Percentiles rank a stretch among this genome's conserved stretches.
These are phyloP conservation scores for Eurosta solidaginis DNA, from an alignment of 1,140 invertebrate genomes.

Conservation along the genomic window DNA sequence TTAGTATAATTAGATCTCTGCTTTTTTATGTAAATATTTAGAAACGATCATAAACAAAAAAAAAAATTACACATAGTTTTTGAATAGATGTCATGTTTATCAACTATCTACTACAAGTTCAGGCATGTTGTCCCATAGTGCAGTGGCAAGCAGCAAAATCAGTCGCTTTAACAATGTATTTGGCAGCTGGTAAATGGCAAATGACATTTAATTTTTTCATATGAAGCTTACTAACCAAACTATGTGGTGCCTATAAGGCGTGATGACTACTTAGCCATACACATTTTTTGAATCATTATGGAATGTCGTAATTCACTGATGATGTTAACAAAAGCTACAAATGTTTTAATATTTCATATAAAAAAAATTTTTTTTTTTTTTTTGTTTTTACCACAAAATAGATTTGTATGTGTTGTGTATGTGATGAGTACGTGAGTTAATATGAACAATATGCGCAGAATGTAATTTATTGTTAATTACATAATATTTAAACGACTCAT, in stretches of 20 bases:
- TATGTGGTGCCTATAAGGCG: background rate
- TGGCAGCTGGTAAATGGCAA: slow-evolving; percentile 3
- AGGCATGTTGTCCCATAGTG: too few species aligned
- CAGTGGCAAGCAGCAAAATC: slow-evolving; percentile 10
- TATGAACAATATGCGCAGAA: background rate
- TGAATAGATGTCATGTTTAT: too few species aligned
- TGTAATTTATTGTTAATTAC: slow-evolving; percentile 28
- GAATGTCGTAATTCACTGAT: background rate
- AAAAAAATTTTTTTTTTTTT: too few species aligned
- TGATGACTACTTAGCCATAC: background rate
- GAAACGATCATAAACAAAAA: too few species aligned
- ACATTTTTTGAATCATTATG: too few species aligned
- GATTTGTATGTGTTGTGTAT: background rate
- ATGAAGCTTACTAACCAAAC: background rate
- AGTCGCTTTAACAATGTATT: background rate
- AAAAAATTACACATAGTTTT: too few species aligned
- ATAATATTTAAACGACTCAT: slow-evolving; percentile 25
- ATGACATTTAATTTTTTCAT: background rate
- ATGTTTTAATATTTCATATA: background rate
- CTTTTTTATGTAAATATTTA: too few species aligned
- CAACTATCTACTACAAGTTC: too few species aligned
- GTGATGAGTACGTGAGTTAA: background rate
- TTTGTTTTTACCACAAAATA: too few species aligned
- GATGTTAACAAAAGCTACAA: slow-evolving; percentile 23
- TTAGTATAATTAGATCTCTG: too few species aligned